Percentiles rank a stretch among this genome's conserved stretches.
These are phyloP conservation scores for Drosophila melanica DNA, from an alignment of 1,140 invertebrate genomes.

Conservation along the genomic window DNA sequence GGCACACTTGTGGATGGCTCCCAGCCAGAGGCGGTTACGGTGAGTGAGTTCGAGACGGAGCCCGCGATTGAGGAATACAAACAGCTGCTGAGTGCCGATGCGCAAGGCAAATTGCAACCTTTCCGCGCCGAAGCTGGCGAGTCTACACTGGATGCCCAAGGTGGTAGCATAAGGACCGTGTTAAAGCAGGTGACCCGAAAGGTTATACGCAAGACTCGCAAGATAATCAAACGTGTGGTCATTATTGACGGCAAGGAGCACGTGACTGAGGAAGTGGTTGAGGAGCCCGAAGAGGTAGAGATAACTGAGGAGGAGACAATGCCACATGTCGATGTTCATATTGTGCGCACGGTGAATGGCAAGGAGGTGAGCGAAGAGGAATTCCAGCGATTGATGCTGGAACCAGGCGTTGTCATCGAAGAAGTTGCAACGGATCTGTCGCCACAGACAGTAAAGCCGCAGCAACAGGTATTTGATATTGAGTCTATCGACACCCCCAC, in stretches of 20 bases:
- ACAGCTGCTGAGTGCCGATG: conserved; percentile 55
- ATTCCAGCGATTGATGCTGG: conserved; percentile 75
- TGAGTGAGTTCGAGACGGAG: conserved; percentile 86
- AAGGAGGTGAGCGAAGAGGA: conserved; percentile 85
- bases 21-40: conserved; percentile 85
- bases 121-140: conserved; percentile 56
- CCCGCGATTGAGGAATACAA: conserved; percentile 72
- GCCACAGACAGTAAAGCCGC: conserved; percentile 52
- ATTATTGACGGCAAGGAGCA: conserved; percentile 93
- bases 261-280: conserved; percentile 91
- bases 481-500: conserved; percentile 74
- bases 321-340: conserved; percentile 89
- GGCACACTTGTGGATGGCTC: conserved; percentile 83
- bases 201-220: conserved; percentile 89
- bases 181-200: conserved; percentile 91
- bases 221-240: conserved; percentile 89
- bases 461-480: conserved; percentile 84
- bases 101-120: conserved; percentile 53
- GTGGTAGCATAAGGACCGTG: conserved; percentile 86
- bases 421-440: conserved; percentile 74
- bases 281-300: conserved; percentile 92
- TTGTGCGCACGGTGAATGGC: conserved; percentile 86
- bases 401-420: conserved; percentile 78
- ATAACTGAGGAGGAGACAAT: conserved; percentile 89
- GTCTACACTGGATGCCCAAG: conserved; percentile 52